A percentile compares a stretch with the other conserved stretches of the same genome.
These are phyloP conservation scores for Perodicticus potto DNA, from an alignment of 2,797 vertebrate species.

Conservation along the genomic window DNA sequence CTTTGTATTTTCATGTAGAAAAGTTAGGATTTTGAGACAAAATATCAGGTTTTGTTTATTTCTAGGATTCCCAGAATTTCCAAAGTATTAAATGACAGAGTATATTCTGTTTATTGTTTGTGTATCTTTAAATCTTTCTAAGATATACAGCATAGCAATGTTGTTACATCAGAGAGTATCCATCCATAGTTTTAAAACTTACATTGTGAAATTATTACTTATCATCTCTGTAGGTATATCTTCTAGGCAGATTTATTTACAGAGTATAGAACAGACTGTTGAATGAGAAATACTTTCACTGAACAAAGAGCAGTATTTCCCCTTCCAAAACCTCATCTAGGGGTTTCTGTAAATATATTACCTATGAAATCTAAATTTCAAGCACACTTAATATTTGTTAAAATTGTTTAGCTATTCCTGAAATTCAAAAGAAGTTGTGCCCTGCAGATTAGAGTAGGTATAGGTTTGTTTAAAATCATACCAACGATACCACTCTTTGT, in stretches of 20 bases:
- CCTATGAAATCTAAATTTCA: constrained; percentile 38
- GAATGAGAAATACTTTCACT: neutral
- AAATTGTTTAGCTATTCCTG: neutral
- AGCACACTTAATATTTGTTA: neutral
- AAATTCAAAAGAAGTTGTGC: constrained; percentile 4
- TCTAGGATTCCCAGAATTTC: neutral
- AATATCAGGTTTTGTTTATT: neutral
- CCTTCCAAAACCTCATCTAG: constrained; percentile 7
- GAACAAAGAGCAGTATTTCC: constrained; percentile 46
- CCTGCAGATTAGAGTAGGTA: neutral
- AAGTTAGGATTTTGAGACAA: neutral
- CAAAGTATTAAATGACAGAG: neutral
- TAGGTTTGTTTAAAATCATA: constrained; percentile 28
- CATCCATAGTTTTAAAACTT: neutral
- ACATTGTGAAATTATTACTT: neutral
- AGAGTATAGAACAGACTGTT: neutral
- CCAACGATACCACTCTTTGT: neutral
- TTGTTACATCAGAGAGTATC: neutral
- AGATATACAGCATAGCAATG: neutral
- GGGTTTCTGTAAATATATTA: constrained; percentile 20
- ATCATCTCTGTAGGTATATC: neutral
- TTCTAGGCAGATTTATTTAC: neutral
- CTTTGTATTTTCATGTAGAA: neutral
- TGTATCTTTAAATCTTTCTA: neutral
- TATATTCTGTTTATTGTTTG: constrained; percentile 10